A percentile compares a stretch with the other conserved stretches of the same genome.
These are phyloP conservation scores for Mormyrus lacerda DNA, from an alignment of 2,113 vertebrate genomes.

Conservation along the genomic window DNA sequence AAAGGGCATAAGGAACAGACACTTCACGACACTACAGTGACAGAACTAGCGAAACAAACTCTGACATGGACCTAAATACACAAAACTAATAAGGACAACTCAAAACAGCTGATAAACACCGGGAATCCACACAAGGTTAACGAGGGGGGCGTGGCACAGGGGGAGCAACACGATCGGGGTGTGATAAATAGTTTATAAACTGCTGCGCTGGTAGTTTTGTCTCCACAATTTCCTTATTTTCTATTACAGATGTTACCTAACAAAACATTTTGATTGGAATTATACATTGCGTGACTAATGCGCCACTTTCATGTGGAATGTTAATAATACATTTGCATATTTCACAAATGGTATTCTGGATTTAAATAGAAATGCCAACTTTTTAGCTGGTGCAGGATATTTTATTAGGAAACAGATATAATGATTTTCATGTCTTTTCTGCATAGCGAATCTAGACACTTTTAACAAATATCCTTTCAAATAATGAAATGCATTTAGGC, in stretches of 20 bases:
- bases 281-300: slow-evolving; percentile 55
- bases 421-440: slow-evolving; percentile 28
- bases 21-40: too few relatives aligned
- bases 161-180: too few relatives aligned
- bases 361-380: slow-evolving; percentile 44
- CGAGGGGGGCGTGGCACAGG: too few relatives aligned
- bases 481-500: slow-evolving; percentile 46
- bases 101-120: too few relatives aligned
- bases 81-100: too few relatives aligned
- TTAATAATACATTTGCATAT: slow-evolving; percentile 57
- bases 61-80: too few relatives aligned
- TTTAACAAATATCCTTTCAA: slow-evolving; percentile 47
- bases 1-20: too few relatives aligned
- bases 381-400: slow-evolving; percentile 39
- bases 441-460: slow-evolving; percentile 41
- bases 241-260: slow-evolving; percentile 45
- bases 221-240: slow-evolving; percentile 30
- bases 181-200: background rate
- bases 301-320: slow-evolving; percentile 47
- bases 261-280: slow-evolving; percentile 52
- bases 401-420: slow-evolving; percentile 38
- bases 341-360: slow-evolving; percentile 49
- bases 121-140: too few relatives aligned
- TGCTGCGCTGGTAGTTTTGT: slow-evolving; percentile 5
- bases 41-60: too few relatives aligned